A percentile compares a stretch with the other conserved stretches of the same genome.
phyloP scores from a whole-genome alignment of 2,888 invertebrate species.

The Tinea trinotella region DNA sequence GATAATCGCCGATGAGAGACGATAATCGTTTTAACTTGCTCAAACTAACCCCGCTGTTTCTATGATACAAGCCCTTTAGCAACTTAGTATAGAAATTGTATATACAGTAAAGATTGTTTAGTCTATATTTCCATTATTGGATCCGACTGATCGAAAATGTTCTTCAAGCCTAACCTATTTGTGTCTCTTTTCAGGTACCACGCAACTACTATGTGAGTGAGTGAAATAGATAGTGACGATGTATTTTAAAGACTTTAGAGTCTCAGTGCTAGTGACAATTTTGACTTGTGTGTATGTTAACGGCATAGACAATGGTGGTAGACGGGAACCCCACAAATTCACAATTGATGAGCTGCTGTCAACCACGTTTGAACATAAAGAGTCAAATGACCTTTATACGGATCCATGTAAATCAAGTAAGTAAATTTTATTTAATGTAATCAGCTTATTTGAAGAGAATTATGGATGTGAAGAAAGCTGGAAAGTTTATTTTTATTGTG shows the following conservation, averaged over 20 bases:
- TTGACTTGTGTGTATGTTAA: slow-evolving; percentile 37
- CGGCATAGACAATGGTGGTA: slow-evolving; percentile 40
- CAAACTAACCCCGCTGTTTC: too few relatives aligned
- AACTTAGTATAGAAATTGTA: too few relatives aligned
- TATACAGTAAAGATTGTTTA: too few relatives aligned
- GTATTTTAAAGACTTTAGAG: slow-evolving; percentile 26
- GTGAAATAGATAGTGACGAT: slow-evolving; percentile 31
- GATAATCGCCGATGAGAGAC: too few relatives aligned
- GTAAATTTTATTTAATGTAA: too few relatives aligned
- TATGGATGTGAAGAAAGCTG: too few relatives aligned
- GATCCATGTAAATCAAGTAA: slow-evolving; percentile 92
- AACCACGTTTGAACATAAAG: slow-evolving; percentile 76
- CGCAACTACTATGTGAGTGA: slow-evolving; percentile 44
- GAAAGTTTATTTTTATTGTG: too few relatives aligned
- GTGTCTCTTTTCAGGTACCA: slow-evolving; percentile 42
- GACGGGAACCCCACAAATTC: slow-evolving; percentile 61
- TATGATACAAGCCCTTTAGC: too few relatives aligned
- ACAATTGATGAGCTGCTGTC: slow-evolving; percentile 79
- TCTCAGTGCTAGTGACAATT: slow-evolving; percentile 42
- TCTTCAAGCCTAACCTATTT: slow-evolving; percentile 10
- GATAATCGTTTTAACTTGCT: too few relatives aligned
- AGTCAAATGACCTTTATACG: slow-evolving; percentile 83
- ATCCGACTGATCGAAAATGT: slow-evolving; percentile 16
- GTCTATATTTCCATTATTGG: too few relatives aligned
- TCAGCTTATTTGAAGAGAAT: too few relatives aligned